Conservation (phyloP, 2,797 vertebrate species). For the Helicolenus hilgendorfi region DNA sequence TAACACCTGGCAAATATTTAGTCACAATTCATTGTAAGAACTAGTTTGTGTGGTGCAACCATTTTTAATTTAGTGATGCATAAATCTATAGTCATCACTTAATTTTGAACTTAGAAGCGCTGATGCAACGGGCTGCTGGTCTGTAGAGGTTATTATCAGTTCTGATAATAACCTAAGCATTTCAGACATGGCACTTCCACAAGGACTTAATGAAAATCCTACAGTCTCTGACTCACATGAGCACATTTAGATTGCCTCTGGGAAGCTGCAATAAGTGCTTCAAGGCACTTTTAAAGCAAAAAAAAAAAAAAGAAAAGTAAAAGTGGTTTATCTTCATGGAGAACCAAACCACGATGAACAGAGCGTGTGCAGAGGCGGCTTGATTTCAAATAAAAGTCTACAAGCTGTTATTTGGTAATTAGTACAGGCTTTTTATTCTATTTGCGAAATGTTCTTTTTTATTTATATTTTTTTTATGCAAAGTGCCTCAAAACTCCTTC, state of each 20-base stretch:
- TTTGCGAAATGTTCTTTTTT: background rate
- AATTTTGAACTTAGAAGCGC: background rate
- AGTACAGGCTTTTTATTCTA: background rate
- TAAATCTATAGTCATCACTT: background rate
- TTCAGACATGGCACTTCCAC: conserved; percentile 4
- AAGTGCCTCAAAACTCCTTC: background rate
- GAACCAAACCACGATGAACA: background rate
- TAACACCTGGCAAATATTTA: background rate
- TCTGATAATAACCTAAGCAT: background rate
- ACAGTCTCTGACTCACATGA: background rate
- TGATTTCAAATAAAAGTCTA: background rate
- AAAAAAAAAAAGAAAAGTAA: background rate
- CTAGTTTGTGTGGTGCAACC: background rate
- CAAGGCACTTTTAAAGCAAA: background rate
- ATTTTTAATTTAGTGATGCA: background rate
- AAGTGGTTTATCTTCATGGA: background rate
- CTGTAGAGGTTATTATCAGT: background rate
- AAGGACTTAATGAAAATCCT: conserved; percentile 19
- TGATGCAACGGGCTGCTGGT: background rate
- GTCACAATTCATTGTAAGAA: background rate
- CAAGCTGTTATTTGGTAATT: conserved; percentile 4
- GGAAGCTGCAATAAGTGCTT: conserved; percentile 19
- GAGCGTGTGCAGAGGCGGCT: background rate
- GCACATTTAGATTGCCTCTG: conserved; percentile 10
- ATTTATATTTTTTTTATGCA: background rate